Evolutionary conservation across 2,797 vertebrate genomes (phyloP).

Genomic region (Phaenicophaeus curvirostris): DNA sequence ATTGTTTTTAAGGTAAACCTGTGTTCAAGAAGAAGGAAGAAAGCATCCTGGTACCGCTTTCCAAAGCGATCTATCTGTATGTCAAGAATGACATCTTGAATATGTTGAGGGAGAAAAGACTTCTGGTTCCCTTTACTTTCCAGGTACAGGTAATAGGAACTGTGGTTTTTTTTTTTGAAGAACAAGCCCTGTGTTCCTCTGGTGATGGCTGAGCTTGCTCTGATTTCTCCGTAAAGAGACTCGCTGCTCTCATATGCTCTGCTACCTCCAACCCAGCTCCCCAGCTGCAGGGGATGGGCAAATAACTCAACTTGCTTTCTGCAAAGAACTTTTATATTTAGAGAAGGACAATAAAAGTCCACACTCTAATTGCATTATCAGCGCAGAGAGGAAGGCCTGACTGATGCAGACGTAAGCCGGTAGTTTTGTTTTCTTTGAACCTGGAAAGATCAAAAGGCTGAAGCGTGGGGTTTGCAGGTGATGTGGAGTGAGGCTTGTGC

Average conservation of each 20-base stretch:
- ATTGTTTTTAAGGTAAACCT: neutral
- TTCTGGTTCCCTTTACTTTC: neutral
- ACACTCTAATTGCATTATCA: accelerated
- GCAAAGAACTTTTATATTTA: neutral
- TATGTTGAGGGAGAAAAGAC: neutral
- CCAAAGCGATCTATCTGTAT: neutral
- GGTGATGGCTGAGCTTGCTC: neutral
- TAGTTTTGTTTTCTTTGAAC: neutral
- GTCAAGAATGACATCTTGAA: neutral
- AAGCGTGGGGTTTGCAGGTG: neutral
- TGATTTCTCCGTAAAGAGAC: neutral
- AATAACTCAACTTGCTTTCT: accelerated
- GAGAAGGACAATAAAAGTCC: neutral
- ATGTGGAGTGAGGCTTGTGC: neutral
- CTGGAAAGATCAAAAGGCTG: neutral
- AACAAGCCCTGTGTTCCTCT: neutral
- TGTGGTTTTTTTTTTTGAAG: neutral
- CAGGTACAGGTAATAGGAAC: neutral
- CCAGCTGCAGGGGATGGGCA: neutral
- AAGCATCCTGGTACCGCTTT: neutral
- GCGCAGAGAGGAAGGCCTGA: neutral
- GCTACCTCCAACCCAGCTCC: neutral
- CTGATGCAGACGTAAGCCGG: neutral
- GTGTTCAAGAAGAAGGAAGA: neutral
- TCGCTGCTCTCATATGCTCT: accelerated